Evolutionary conservation across 2,888 invertebrate genomes (phyloP).

Genomic region (Zelleria hepariella): DNA sequence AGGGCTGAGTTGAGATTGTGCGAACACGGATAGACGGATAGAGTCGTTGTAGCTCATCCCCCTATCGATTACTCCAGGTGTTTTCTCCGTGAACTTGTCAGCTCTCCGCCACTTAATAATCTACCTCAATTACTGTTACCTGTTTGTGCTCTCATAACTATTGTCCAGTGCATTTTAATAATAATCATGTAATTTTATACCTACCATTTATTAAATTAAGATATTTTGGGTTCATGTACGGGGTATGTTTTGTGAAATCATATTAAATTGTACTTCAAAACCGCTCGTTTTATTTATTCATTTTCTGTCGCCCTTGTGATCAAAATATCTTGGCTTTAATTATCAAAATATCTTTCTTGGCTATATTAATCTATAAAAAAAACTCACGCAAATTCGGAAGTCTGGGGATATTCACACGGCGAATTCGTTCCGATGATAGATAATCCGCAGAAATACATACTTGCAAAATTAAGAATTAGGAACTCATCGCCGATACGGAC

Average conservation of each 20-base stretch:
- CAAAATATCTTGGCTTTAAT: too few relatives aligned
- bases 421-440: too few relatives aligned
- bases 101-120: conserved; percentile 25
- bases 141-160: conserved; percentile 42
- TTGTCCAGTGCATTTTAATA: conserved; percentile 16
- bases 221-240: conserved; percentile 62
- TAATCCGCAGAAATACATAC: too few relatives aligned
- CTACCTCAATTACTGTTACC: conserved; percentile 61
- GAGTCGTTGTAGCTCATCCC: not conserved
- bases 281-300: conserved; percentile 59
- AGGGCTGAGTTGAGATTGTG: not conserved
- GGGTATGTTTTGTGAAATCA: conserved; percentile 69
- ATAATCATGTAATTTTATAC: conserved; percentile 67
- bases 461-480: too few relatives aligned
- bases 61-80: not conserved
- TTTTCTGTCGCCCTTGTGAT: not conserved
- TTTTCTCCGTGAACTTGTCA: conserved; percentile 12
- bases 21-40: not conserved
- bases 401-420: too few relatives aligned
- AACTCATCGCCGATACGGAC: too few relatives aligned
- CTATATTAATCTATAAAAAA: too few relatives aligned
- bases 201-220: conserved; percentile 60
- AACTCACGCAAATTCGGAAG: too few relatives aligned
- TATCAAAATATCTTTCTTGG: too few relatives aligned
- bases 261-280: conserved; percentile 71